Conservation (phyloP, 1,140 invertebrate genomes). For the Ectropis grisescens region DNA sequence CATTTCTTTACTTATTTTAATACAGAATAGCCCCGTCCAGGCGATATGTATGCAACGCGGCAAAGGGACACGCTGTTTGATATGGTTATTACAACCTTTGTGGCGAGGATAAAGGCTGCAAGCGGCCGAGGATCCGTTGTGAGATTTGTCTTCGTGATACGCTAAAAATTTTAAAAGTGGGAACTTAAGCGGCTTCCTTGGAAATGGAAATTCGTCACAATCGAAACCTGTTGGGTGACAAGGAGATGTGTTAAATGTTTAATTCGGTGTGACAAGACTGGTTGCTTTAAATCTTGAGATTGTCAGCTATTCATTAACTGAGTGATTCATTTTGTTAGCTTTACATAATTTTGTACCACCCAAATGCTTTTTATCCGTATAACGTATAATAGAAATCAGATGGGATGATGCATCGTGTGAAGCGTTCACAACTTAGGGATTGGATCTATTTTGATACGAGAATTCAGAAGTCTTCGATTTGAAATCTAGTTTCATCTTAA, state of each 20-base stretch:
- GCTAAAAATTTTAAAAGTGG: constrained; percentile 51
- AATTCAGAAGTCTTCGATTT: too few relatives aligned
- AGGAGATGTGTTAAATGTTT: constrained; percentile 2
- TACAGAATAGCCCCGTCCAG: constrained; percentile 40
- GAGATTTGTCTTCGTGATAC: constrained; percentile 63
- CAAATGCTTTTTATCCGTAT: too few relatives aligned
- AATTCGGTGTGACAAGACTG: constrained; percentile 24
- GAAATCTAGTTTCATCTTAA: too few relatives aligned
- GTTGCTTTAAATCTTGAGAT: constrained; percentile 18
- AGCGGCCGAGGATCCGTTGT: constrained; percentile 32
- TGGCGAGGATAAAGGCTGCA: constrained; percentile 47
- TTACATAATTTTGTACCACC: too few relatives aligned
- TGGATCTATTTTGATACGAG: too few relatives aligned
- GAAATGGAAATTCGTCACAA: constrained; percentile 40
- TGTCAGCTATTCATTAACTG: constrained; percentile 8
- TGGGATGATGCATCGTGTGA: too few relatives aligned
- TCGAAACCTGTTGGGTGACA: constrained; percentile 20
- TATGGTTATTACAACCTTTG: constrained; percentile 68
- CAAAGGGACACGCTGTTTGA: constrained; percentile 62
- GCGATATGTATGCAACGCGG: constrained; percentile 59
- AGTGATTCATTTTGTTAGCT: constrained; percentile 21
- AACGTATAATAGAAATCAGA: too few relatives aligned
- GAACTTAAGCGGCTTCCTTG: constrained; percentile 31
- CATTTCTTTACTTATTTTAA: constrained; percentile 60
- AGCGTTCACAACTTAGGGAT: too few relatives aligned